Base-by-base conservation (phyloP, 2,888 invertebrate species). In the Scaptomyza flava region DNA sequence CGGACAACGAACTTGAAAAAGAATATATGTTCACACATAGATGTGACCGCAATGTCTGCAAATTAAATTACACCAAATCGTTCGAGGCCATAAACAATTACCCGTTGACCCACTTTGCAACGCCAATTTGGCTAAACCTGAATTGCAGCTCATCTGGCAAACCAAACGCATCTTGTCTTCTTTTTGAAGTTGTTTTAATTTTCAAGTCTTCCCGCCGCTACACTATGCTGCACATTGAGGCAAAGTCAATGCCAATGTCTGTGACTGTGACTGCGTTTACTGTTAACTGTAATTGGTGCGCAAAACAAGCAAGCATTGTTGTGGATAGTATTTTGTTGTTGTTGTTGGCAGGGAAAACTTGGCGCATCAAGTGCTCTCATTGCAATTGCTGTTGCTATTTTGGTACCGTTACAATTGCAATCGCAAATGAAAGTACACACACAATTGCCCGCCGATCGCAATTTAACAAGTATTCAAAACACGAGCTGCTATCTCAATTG, bases 161-260 rank as follows among this genome's bases (percentile, higher is more conserved):
- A 12, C 14, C 48, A 20, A 20, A 33, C 8, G 17, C 48, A 48
- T 33, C 33, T 14, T 9, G 12, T 34, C 23, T 23, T 34, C 27
- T 27, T 27, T 4, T 27, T 27, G 1, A 17, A 17, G 17, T 14
- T 34, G 23, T n/a, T 34, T 9, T 27, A 6, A 6, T 33, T 38
- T 38, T 38, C 27, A 27, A 27, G 52, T 56, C 63, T 69, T 50
- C 36, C 52, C 54, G 66, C 62, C 67, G 68, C 65, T 62, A 67
- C 72, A 72, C 66, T 58, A 30, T 47, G 81, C n/a, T 84, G 88
- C 89, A 80, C 84, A 84, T 86, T 71, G 83, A 78, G 81, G 87
- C 72, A 72, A 52, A 48, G 45, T 45, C 68, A 61, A 41, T 61
- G 72, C 41, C 57, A 59, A 36, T 33, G 27, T 45, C 31, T 31